phyloP scores from a whole-genome alignment of 2,797 vertebrate species.

The Anomalospiza imberbis region DNA sequence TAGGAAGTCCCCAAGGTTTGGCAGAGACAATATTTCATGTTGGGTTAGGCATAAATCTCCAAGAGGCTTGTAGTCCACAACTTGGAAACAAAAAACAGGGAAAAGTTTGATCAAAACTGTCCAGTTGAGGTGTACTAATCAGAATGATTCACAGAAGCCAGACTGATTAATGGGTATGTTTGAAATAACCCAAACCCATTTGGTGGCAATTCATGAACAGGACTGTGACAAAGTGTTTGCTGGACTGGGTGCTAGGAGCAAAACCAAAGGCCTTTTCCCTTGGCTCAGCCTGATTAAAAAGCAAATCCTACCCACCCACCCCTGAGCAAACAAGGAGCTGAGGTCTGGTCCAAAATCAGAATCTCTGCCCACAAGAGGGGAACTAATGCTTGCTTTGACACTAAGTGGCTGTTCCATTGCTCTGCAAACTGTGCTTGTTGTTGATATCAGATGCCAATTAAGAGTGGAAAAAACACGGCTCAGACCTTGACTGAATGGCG shows the following conservation, averaged over 20 bases:
- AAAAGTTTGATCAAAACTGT: background rate
- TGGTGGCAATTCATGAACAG: background rate
- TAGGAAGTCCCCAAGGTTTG: background rate
- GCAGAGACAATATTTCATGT: background rate
- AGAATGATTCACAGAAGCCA: background rate
- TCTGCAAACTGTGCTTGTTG: background rate
- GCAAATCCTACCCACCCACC: background rate
- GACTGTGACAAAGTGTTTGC: background rate
- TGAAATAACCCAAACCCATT: background rate
- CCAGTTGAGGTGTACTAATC: background rate
- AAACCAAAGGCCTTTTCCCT: background rate
- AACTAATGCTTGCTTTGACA: background rate
- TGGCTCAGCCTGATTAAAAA: background rate
- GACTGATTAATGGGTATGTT: background rate
- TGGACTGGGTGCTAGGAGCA: background rate
- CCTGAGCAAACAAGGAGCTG: background rate
- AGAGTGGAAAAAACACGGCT: background rate
- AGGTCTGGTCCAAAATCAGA: background rate
- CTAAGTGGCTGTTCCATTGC: background rate
- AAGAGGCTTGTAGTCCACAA: background rate
- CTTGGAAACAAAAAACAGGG: background rate
- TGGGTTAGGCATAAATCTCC: background rate
- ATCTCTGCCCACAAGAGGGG: background rate
- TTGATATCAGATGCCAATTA: background rate
- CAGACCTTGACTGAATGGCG: rapidly evolving